These are phyloP conservation scores for Meiosimyza platycephala DNA, from an alignment of 2,888 invertebrate species.

Conservation along the genomic window DNA sequence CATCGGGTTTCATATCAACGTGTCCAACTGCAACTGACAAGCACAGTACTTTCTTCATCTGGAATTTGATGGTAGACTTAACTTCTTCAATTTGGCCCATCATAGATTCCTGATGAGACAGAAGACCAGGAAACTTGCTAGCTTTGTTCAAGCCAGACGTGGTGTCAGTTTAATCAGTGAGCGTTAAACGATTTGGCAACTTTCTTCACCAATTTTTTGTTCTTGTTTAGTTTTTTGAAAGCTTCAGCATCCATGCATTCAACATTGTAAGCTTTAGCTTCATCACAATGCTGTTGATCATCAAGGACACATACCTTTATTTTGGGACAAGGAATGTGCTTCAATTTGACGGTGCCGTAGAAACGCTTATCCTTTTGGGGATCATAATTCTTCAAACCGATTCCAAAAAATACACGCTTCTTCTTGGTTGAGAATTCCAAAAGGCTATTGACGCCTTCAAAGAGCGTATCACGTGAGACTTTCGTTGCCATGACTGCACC, in stretches of 20 bases:
- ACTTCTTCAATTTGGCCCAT: constrained; percentile 96
- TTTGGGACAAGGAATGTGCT: constrained; percentile 99
- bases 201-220: constrained; percentile 99
- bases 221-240: constrained; percentile 98
- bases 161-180: constrained; percentile 99
- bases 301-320: no score
- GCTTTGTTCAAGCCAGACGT: constrained; percentile 98
- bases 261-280: constrained; percentile 90
- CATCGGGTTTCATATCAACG: constrained; percentile 94
- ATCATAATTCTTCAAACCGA: constrained; percentile 99
- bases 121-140: constrained; percentile 98
- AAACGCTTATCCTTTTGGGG: constrained; percentile 99
- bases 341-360: constrained; percentile 99
- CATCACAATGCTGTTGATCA: constrained; percentile 99
- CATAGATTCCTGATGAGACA: constrained; percentile 98
- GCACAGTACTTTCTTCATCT: constrained; percentile 99
- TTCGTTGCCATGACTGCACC: constrained; percentile 74
- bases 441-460: no score
- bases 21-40: constrained; percentile 98
- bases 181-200: constrained; percentile 96
- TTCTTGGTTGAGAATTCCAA: constrained; percentile 83
- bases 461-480: no score
- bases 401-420: constrained; percentile 95
- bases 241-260: constrained; percentile 99
- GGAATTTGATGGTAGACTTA: no score